These are phyloP conservation scores for Colistium nudipinnis DNA, from an alignment of 2,113 vertebrate genomes.

Conservation along the genomic window DNA sequence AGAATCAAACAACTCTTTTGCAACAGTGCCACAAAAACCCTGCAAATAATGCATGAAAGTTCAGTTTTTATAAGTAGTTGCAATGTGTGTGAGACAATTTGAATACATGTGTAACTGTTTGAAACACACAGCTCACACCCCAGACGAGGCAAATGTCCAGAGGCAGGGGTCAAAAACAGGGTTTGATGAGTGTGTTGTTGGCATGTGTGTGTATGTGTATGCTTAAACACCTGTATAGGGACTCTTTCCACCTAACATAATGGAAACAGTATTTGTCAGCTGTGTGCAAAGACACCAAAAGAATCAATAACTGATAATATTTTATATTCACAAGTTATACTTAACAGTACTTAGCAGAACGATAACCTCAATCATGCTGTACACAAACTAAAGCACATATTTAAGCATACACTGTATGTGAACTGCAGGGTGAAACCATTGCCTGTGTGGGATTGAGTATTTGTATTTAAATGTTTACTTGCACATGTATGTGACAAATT, in stretches of 20 bases:
- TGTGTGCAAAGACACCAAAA: not conserved
- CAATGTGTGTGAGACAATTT: not conserved
- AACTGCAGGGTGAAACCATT: slow-evolving; percentile 35
- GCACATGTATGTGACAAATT: slow-evolving; percentile 39
- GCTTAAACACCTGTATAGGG: slow-evolving; percentile 6
- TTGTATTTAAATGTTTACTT: slow-evolving; percentile 38
- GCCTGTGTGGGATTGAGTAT: slow-evolving; percentile 33
- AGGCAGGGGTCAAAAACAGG: slow-evolving; percentile 48
- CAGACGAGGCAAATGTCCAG: slow-evolving; percentile 15
- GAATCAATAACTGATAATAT: not conserved
- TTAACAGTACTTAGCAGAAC: slow-evolving; percentile 7
- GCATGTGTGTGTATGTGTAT: not conserved
- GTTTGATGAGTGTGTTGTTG: slow-evolving; percentile 38
- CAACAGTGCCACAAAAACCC: not conserved
- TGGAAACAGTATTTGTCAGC: slow-evolving; percentile 3
- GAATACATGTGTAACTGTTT: slow-evolving; percentile 3
- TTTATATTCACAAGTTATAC: not conserved
- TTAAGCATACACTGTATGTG: slow-evolving; percentile 27
- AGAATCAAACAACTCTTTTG: not conserved
- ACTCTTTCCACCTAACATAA: slow-evolving; percentile 17
- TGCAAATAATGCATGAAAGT: not conserved
- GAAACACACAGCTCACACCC: slow-evolving; percentile 15
- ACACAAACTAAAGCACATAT: slow-evolving; percentile 52
- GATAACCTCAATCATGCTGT: slow-evolving; percentile 4
- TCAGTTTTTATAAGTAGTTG: not conserved